Percentiles rank a stretch among this genome's conserved stretches.
Conservation (phyloP, 2,797 vertebrate genomes). For the Syngnathus rostellatus region DNA sequence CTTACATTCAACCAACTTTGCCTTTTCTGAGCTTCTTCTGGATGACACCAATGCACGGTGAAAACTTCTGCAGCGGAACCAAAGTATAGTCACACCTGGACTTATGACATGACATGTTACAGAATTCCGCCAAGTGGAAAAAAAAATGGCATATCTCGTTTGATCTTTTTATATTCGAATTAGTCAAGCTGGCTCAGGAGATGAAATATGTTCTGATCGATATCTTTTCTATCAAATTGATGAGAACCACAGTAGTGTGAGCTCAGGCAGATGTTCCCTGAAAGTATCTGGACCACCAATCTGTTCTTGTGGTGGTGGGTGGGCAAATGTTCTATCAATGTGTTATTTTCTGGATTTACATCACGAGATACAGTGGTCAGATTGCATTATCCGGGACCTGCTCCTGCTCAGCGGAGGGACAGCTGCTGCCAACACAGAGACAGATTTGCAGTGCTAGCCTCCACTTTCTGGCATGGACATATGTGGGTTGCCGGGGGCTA, state of each 20-base stretch:
- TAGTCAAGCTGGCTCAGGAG: conserved; percentile 19
- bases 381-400: conserved; percentile 54
- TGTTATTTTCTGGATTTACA: conserved; percentile 50
- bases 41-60: too few species aligned
- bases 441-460: conserved; percentile 59
- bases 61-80: background rate
- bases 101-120: background rate
- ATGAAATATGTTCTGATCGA: conserved; percentile 39
- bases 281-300: conserved; percentile 32
- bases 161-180: conserved; percentile 35
- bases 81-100: background rate
- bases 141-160: background rate
- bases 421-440: conserved; percentile 60
- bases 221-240: conserved; percentile 42
- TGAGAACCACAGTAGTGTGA: conserved; percentile 32
- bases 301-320: background rate
- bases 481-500: conserved; percentile 68
- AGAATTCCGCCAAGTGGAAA: background rate
- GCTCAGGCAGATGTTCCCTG: conserved; percentile 39
- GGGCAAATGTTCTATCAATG: conserved; percentile 41
- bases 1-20: conserved; percentile 17
- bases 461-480: conserved; percentile 66
- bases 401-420: conserved; percentile 50
- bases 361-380: conserved; percentile 47
- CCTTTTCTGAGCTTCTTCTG: too few species aligned